These are phyloP conservation scores for Boulengeromyrus knoepffleri DNA, from an alignment of 2,113 vertebrate species.

Conservation along the genomic window DNA sequence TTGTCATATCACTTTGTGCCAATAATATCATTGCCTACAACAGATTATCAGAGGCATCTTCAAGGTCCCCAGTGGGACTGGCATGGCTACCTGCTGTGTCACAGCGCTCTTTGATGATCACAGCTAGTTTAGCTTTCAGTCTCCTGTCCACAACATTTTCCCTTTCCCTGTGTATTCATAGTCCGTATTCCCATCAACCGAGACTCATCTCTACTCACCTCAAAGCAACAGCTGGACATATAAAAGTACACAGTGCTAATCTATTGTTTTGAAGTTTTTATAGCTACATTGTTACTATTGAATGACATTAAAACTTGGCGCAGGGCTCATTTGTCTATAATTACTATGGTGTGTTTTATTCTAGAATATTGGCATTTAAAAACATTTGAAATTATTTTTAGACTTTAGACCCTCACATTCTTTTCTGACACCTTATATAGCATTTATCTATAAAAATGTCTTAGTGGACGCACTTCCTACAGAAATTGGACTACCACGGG, in stretches of 20 bases:
- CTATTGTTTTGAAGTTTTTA: not conserved
- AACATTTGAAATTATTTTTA: not conserved
- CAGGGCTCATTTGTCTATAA: not conserved
- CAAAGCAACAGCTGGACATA: not conserved
- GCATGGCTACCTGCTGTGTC: not conserved
- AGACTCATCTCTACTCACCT: not conserved
- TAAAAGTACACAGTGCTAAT: not conserved
- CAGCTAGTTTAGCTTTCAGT: not conserved
- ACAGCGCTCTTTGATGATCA: not conserved
- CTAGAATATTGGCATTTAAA: not conserved
- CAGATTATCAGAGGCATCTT: not conserved
- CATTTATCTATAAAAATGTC: not conserved
- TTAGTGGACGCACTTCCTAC: not conserved
- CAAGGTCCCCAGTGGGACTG: not conserved
- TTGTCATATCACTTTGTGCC: slow-evolving; percentile 7
- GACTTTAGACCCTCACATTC: not conserved
- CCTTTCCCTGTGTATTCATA: not conserved
- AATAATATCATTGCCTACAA: not conserved
- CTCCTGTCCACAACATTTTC: not conserved
- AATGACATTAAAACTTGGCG: no score
- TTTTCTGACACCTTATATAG: not conserved
- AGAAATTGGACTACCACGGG: not conserved
- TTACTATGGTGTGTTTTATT: not conserved
- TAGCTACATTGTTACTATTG: not conserved
- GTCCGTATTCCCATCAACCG: not conserved